Base-by-base conservation (phyloP, 1,140 invertebrate genomes). In the Lithobius niger region DNA sequence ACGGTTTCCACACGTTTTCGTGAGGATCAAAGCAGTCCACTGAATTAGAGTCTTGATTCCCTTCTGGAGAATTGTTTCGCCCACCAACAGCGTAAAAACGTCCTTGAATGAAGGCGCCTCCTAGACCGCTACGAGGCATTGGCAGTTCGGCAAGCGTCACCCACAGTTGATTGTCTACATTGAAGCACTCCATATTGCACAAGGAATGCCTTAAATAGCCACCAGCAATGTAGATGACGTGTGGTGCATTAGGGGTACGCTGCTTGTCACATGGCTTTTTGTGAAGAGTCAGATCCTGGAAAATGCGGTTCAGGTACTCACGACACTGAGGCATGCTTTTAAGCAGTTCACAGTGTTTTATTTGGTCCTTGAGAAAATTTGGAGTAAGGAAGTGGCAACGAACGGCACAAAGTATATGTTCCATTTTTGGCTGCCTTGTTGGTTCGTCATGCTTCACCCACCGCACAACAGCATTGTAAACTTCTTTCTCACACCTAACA, bases 371-470 rank as follows among this genome's bases (percentile, higher is more conserved):
- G 6, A 83, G 62, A 69, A 94, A 95, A 60, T 79, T 83, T 1
- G 91, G 90, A n/a, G 88, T 87, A 15, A 95, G 75, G 70, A 86
- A 92, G 65, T 93, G 88, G 66, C 89, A 91, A 1, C 91, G 78
- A 1, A 93, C 89, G 0, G 84, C 86, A 63, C 82, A 81, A 26
- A 95, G 69, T 61, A 95, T 88, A 59, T 83, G 79, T 60, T 90
- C 84, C 80, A 94, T 86, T 67, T 88, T 87, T 3, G 82, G 77
- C 56, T 84, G 78, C 44, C 90, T 72, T 26, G 79, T 82, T 51
- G 91, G 86, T 60, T 89, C 82, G 62, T 93, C 88, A 65, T 88
- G 83, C 66, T 27, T 66, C 27, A 77, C 87, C 90, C 90, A 95
- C 69, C 84, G 84, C 2, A 94, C 72, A 13, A 94, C 89, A 13